phyloP scores from a whole-genome alignment of 2,797 vertebrate genomes.

The Poeciliopsis paucimaculata region DNA sequence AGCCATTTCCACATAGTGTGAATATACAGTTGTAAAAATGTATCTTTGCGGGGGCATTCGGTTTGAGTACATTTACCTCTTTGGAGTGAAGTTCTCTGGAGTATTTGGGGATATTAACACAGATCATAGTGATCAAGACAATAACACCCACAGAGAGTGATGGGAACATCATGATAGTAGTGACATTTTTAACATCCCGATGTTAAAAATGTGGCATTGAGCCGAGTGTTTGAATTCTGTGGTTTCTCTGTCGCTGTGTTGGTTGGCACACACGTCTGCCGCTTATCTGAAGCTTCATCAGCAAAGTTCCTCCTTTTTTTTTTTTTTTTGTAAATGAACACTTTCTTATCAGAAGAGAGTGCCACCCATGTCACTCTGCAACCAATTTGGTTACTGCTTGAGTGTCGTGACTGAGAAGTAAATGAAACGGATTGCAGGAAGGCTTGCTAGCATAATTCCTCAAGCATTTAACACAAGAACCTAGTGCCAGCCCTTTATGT shows the following conservation, averaged over 20 bases:
- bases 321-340: background rate
- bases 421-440: background rate
- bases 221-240: background rate
- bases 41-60: too few species aligned
- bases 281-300: conserved; percentile 4
- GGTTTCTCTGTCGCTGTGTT: background rate
- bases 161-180: background rate
- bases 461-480: background rate
- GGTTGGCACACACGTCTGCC: background rate
- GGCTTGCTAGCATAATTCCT: background rate
- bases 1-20: too few species aligned
- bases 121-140: background rate
- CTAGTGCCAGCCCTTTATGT: background rate
- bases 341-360: background rate
- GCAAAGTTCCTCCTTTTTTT: background rate
- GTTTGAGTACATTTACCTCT: too few species aligned
- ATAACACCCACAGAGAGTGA: too few species aligned
- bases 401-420: background rate
- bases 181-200: background rate
- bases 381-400: background rate
- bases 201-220: background rate
- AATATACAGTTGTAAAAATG: too few species aligned
- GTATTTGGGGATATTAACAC: background rate
- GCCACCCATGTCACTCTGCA: conserved; percentile 2
- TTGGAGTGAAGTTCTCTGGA: too few species aligned